Conservation (phyloP, 1,140 invertebrate genomes). For the Drosophila navojoa region DNA sequence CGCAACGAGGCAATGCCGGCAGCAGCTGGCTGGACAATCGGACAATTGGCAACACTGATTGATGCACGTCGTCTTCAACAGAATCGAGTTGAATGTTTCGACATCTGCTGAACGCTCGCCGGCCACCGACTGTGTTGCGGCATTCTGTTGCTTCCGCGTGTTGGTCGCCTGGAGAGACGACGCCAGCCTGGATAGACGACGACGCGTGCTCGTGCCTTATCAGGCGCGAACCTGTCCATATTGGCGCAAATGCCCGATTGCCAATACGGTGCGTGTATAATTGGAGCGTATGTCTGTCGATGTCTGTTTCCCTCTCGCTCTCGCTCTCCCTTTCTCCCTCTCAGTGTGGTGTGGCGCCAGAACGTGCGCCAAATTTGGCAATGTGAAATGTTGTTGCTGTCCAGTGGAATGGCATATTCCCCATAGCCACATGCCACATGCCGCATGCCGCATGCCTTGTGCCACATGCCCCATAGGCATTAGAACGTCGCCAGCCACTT, state of each 20-base stretch:
- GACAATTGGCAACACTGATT: constrained; percentile 54
- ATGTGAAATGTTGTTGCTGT: constrained; percentile 65
- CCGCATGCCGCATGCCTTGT: not conserved
- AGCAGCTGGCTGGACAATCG: constrained; percentile 42
- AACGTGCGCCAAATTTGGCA: constrained; percentile 78
- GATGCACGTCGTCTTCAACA: constrained; percentile 68
- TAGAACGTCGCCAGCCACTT: constrained; percentile 61
- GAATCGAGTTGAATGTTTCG: constrained; percentile 63
- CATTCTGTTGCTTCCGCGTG: constrained; percentile 67
- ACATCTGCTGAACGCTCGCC: constrained; percentile 55
- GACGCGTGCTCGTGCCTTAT: constrained; percentile 74
- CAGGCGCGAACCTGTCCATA: constrained; percentile 79
- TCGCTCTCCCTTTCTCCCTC: not conserved
- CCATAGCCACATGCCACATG: constrained; percentile 17
- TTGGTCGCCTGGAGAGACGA: constrained; percentile 59
- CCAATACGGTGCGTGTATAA: constrained; percentile 54
- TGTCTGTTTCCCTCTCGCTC: constrained; percentile 4
- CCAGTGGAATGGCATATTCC: constrained; percentile 49
- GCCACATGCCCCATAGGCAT: constrained; percentile 45
- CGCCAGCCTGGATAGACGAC: constrained; percentile 29
- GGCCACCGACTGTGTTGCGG: constrained; percentile 45
- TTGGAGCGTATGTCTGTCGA: constrained; percentile 37
- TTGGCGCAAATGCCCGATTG: constrained; percentile 58
- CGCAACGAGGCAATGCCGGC: constrained; percentile 43
- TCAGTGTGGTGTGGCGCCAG: constrained; percentile 70